Evolutionary conservation across 1,140 invertebrate species (phyloP), one percentile per base, ranked within the genome.

Genomic region (Drosophila mayri): DNA sequence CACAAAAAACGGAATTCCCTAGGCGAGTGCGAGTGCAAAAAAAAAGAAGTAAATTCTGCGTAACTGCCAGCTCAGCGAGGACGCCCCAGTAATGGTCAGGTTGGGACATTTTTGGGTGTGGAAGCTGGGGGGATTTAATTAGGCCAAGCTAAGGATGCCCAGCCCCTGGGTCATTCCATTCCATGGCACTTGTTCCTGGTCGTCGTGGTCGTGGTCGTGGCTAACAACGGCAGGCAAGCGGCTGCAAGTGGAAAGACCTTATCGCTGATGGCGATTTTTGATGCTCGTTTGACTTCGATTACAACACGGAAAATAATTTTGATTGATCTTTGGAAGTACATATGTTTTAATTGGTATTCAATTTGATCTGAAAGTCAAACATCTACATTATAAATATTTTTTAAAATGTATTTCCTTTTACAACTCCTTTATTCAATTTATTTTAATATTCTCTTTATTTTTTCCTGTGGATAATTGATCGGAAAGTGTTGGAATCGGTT

Each of bases 1-100:
- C 28, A 61, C 38, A 54, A 58, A 65, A 37, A n/a, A 12, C 58
- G 16, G 41, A 43, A 37, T 57, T 44, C 61, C 61, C 81, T 83
- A 67, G 76, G 55, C 77, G 32, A 35, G 47, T 38, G 59, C 40
- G 28, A 35, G 59, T 54, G 32, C 30, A 54, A 37, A 54, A 54
- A 20, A 78, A 55, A 10, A n/a, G n/a, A 41, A 3, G 7, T 8
- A 37, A 44, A 16, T 67, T 76, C 64, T 62, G 49, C 63, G 68
- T 72, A 67, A 67, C 68, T 57, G 67, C 54, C 43, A 46, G 25
- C 37, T 12, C 22, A 55, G 57, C 66, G 55, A 30, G 25, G 25
- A 75, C 82, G 82, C 78, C 82, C 78, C 72, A 57, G 44, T 85
- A 81, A 71, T 87, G 71, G 44, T 54, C 71, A 79, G 79, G 41